Evolutionary conservation across 2,888 invertebrate species (phyloP).

Genomic region (Therioaphis trifolii): DNA sequence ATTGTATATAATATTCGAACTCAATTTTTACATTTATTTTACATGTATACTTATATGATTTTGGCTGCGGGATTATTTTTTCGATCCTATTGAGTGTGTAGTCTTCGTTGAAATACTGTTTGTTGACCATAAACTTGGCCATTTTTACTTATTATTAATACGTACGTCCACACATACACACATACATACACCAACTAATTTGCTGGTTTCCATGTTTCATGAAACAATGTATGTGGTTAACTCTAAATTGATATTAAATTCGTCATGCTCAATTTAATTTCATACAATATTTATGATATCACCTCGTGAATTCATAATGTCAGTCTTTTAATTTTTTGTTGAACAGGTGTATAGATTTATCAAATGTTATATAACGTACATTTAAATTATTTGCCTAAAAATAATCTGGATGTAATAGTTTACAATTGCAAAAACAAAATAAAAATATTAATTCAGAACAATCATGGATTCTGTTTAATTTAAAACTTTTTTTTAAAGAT

Average conservation of each 20-base stretch:
- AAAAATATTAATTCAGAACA: too few species aligned
- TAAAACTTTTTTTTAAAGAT: too few species aligned
- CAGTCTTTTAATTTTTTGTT: background rate
- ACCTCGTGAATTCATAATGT: background rate
- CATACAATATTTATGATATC: background rate
- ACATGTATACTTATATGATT: too few species aligned
- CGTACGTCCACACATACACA: background rate
- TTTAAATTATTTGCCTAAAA: background rate
- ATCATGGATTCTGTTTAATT: too few species aligned
- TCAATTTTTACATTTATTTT: too few species aligned
- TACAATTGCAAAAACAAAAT: too few species aligned
- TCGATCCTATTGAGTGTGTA: too few species aligned
- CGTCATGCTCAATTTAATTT: slow-evolving; percentile 22
- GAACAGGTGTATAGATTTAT: background rate
- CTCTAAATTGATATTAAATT: background rate
- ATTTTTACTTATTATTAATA: slow-evolving; percentile 30
- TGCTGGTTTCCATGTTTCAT: slow-evolving; percentile 26
- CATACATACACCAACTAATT: slow-evolving; percentile 21
- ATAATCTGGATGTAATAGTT: too few species aligned
- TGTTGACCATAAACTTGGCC: slow-evolving; percentile 19
- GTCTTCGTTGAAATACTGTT: background rate
- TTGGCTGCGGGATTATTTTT: too few species aligned
- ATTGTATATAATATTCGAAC: too few species aligned
- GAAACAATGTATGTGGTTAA: slow-evolving; percentile 15
- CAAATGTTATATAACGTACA: background rate